Evolutionary conservation across 2,888 invertebrate species (phyloP).

Genomic region (Conistra vaccinii): DNA sequence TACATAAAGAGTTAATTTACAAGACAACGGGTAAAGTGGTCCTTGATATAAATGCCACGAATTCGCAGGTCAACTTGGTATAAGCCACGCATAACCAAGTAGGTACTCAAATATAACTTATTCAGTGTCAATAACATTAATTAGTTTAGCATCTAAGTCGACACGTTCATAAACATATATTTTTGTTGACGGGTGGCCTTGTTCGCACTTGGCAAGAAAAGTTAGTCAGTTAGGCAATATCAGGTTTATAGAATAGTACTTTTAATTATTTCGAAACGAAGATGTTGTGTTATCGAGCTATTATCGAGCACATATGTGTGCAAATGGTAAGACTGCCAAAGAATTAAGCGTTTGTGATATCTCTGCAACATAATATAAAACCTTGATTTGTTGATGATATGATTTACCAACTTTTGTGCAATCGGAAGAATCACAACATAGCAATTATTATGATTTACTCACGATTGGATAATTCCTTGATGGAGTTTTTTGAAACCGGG

Average conservation of each 20-base stretch:
- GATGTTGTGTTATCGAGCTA: slow-evolving; percentile 24
- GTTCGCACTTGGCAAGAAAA: slow-evolving; percentile 49
- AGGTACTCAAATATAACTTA: neutral
- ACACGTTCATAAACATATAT: slow-evolving; percentile 43
- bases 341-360: slow-evolving; percentile 24
- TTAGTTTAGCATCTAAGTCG: slow-evolving; percentile 32
- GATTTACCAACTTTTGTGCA: slow-evolving; percentile 24
- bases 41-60: neutral
- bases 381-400: slow-evolving; percentile 19
- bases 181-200: slow-evolving; percentile 45
- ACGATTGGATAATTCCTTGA: slow-evolving; percentile 28
- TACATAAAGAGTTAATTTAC: neutral
- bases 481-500: slow-evolving; percentile 34
- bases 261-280: slow-evolving; percentile 52
- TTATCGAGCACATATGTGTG: slow-evolving; percentile 16
- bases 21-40: neutral
- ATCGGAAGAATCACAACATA: slow-evolving; percentile 40
- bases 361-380: neutral
- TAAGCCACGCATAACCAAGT: neutral
- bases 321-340: slow-evolving; percentile 11
- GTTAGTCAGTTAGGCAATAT: slow-evolving; percentile 49
- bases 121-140: slow-evolving; percentile 21
- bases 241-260: slow-evolving; percentile 46
- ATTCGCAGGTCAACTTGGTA: neutral
- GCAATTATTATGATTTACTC: slow-evolving; percentile 33